Percentiles rank a stretch among this genome's conserved stretches.
Conservation (phyloP, 2,113 vertebrate genomes). For the Rhabdomys dilectus region DNA sequence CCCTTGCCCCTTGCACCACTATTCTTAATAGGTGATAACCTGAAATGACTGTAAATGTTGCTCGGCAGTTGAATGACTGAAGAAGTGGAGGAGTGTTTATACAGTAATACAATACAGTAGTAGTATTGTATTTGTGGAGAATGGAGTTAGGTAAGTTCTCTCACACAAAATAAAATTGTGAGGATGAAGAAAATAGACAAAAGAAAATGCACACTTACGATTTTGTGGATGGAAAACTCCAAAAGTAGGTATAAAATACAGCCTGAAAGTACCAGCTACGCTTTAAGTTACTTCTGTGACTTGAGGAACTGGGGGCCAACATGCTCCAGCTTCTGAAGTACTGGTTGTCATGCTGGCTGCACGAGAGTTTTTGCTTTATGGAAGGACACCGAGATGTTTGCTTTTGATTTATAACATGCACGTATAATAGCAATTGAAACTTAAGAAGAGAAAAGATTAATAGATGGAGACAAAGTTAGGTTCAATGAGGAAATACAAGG, state of each 20-base stretch:
- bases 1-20: neutral
- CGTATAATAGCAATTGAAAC: conserved; percentile 28
- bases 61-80: neutral
- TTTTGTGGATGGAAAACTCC: neutral
- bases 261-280: neutral
- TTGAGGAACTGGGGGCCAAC: neutral
- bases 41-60: neutral
- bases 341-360: neutral
- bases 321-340: neutral
- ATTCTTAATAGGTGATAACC: neutral
- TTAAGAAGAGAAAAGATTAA: conserved; percentile 62
- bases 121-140: neutral
- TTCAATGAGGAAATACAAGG: conserved; percentile 49
- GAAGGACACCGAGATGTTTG: neutral
- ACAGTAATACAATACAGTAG: too few relatives aligned
- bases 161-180: neutral
- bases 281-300: neutral
- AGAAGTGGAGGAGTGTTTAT: neutral
- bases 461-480: conserved; percentile 58
- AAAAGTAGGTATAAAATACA: neutral
- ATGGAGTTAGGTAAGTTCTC: neutral
- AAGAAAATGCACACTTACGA: neutral
- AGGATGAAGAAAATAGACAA: neutral
- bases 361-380: neutral
- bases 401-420: conserved; percentile 32